A percentile compares a stretch with the other conserved stretches of the same genome.
Evolutionary conservation across 2,113 vertebrate genomes (phyloP).

Genomic region (Mugil cephalus): DNA sequence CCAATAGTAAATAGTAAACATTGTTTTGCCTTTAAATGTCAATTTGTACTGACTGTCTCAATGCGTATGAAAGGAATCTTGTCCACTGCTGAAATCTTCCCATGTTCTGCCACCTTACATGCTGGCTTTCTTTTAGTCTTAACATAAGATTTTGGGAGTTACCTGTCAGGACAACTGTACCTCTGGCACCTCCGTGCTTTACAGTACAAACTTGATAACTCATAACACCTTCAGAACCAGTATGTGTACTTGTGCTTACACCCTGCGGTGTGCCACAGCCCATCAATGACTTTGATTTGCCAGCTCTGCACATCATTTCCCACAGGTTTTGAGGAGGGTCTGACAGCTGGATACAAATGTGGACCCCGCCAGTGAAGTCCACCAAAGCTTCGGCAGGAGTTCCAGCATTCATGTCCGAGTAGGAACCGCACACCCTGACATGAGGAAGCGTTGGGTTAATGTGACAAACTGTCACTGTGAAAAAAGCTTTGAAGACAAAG

Average conservation of each 20-base stretch:
- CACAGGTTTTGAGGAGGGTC: conserved; percentile 82
- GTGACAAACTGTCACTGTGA: background rate
- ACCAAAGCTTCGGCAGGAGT: conserved; percentile 88
- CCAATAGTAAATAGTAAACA: too few relatives aligned
- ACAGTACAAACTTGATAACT: too few relatives aligned
- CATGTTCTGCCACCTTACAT: too few relatives aligned
- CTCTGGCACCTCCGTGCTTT: too few relatives aligned
- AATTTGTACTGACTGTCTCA: too few relatives aligned
- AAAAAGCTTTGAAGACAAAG: background rate
- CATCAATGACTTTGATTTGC: conserved; percentile 83
- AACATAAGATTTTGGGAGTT: too few relatives aligned
- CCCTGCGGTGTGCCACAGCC: conserved; percentile 85
- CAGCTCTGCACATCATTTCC: conserved; percentile 83
- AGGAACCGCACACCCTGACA: conserved; percentile 89
- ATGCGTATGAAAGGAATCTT: too few relatives aligned
- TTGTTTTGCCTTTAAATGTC: too few relatives aligned
- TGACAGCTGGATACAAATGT: conserved; percentile 79
- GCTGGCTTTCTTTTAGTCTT: too few relatives aligned
- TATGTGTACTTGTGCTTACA: conserved; percentile 70
- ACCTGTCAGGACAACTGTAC: too few relatives aligned
- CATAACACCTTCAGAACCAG: background rate
- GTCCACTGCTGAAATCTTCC: too few relatives aligned
- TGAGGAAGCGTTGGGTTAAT: conserved; percentile 8
- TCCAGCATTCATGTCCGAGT: conserved; percentile 87
- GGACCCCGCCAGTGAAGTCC: conserved; percentile 92